phyloP scores from a whole-genome alignment of 2,797 vertebrate species.

The Falco columbarius region DNA sequence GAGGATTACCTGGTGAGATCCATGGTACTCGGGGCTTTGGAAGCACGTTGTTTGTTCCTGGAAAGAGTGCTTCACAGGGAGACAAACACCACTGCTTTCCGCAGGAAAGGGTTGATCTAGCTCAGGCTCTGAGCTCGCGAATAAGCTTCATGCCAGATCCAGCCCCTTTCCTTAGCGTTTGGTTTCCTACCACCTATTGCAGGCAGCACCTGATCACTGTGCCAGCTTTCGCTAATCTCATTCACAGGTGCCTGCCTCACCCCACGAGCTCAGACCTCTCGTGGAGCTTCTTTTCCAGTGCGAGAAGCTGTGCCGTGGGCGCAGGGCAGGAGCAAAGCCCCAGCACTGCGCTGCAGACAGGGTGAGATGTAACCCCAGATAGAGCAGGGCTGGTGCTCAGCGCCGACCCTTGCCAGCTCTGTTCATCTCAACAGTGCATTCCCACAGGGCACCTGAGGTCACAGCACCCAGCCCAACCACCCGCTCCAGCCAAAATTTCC shows the following conservation, averaged over 20 bases:
- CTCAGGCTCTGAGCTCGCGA: neutral
- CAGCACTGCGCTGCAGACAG: neutral
- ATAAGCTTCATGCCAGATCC: neutral
- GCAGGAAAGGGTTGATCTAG: neutral
- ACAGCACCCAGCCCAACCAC: neutral
- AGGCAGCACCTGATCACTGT: neutral
- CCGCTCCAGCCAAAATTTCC: neutral
- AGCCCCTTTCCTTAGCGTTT: neutral
- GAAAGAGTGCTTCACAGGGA: neutral
- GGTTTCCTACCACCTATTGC: neutral
- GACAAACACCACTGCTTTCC: neutral
- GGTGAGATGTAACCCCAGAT: neutral
- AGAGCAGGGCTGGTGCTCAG: rapidly evolving
- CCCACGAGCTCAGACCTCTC: neutral
- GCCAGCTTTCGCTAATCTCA: neutral
- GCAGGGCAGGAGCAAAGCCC: neutral
- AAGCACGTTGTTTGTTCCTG: neutral
- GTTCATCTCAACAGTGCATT: neutral
- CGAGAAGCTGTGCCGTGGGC: neutral
- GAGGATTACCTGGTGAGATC: neutral
- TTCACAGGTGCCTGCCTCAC: neutral
- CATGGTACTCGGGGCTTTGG: rapidly evolving
- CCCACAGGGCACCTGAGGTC: neutral
- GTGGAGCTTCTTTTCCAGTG: neutral
- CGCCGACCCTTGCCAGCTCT: rapidly evolving